Percentiles rank a stretch among this genome's conserved stretches.
These are phyloP conservation scores for Leptopilina drosophilae DNA, from an alignment of 2,888 invertebrate genomes.

Conservation along the genomic window DNA sequence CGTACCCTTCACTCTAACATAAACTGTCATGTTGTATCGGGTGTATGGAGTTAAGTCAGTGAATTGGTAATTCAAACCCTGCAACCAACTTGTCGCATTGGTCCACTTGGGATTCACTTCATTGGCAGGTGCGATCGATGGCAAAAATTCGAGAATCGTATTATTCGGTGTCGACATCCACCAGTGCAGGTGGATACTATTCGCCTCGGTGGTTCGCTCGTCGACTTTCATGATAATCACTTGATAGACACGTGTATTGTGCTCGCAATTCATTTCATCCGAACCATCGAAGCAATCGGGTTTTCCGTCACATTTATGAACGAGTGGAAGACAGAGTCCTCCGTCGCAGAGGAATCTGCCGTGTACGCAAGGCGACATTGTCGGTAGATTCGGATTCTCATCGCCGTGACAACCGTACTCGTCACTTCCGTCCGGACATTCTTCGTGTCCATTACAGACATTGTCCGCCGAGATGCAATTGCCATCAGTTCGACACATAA, in stretches of 20 bases:
- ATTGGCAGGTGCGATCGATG: slow-evolving; percentile 80
- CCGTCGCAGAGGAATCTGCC: slow-evolving; percentile 81
- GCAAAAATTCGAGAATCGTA: slow-evolving; percentile 82
- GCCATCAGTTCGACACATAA: slow-evolving; percentile 82
- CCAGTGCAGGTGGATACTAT: slow-evolving; percentile 84
- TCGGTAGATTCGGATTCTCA: slow-evolving; percentile 69
- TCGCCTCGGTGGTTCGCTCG: slow-evolving; percentile 81
- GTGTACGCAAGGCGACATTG: slow-evolving; percentile 77
- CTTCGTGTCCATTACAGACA: slow-evolving; percentile 78
- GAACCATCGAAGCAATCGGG: slow-evolving; percentile 85
- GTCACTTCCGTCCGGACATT: slow-evolving; percentile 80
- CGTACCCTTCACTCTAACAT: slow-evolving; percentile 81
- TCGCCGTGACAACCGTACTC: slow-evolving; percentile 76
- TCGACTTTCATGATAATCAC: slow-evolving; percentile 83
- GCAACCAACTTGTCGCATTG: slow-evolving; percentile 81
- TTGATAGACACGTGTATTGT: slow-evolving; percentile 77
- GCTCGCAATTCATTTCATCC: slow-evolving; percentile 84
- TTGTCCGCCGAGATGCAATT: slow-evolving; percentile 79
- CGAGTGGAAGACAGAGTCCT: slow-evolving; percentile 81
- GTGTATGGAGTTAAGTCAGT: slow-evolving; percentile 83
- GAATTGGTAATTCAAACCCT: slow-evolving; percentile 80
- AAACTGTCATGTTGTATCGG: slow-evolving; percentile 88
- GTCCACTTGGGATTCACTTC: slow-evolving; percentile 79
- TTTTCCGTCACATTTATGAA: slow-evolving; percentile 83
- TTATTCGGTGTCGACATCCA: slow-evolving; percentile 78